These are phyloP conservation scores for Harpagus bidentatus DNA, from an alignment of 2,113 vertebrate species.

Conservation along the genomic window DNA sequence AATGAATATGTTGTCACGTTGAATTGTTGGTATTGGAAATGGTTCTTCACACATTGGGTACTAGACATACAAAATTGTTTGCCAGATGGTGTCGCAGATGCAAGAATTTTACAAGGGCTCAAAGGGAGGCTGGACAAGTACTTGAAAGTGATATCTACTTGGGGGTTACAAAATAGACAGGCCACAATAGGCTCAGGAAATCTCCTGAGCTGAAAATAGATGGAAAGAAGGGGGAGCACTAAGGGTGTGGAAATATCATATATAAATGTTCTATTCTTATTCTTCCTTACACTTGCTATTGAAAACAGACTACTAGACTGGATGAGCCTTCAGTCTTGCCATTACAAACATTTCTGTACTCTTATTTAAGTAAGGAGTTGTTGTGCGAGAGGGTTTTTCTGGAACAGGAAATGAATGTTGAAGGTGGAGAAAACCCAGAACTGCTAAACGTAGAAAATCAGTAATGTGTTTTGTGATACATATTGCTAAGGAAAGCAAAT, in stretches of 20 bases:
- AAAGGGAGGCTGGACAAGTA: not conserved
- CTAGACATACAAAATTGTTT: not conserved
- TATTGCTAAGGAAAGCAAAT: not conserved
- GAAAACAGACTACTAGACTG: not conserved
- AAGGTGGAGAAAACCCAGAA: not conserved
- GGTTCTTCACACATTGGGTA: not conserved
- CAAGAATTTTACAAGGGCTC: not conserved
- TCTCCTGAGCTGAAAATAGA: constrained; percentile 43
- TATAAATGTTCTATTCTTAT: constrained; percentile 11
- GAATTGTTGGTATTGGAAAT: not conserved
- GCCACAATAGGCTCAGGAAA: not conserved
- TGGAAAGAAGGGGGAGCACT: not conserved
- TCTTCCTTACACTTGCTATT: not conserved
- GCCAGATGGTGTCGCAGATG: constrained; percentile 26
- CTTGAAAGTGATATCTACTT: constrained; percentile 37
- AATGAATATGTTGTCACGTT: not conserved
- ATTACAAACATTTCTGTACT: not conserved
- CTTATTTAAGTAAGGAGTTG: not conserved
- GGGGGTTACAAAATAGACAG: not conserved
- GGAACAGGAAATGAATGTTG: not conserved
- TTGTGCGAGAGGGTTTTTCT: not conserved
- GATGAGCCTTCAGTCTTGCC: not conserved
- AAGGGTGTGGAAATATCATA: not conserved
- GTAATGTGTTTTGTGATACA: not conserved
- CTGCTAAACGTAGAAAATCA: not conserved